A percentile compares a stretch with the other conserved stretches of the same genome.
Evolutionary conservation across 37 sponge, comb jelly and placozoan genomes (phyloP).

Genomic region (Beroe ovata): DNA sequence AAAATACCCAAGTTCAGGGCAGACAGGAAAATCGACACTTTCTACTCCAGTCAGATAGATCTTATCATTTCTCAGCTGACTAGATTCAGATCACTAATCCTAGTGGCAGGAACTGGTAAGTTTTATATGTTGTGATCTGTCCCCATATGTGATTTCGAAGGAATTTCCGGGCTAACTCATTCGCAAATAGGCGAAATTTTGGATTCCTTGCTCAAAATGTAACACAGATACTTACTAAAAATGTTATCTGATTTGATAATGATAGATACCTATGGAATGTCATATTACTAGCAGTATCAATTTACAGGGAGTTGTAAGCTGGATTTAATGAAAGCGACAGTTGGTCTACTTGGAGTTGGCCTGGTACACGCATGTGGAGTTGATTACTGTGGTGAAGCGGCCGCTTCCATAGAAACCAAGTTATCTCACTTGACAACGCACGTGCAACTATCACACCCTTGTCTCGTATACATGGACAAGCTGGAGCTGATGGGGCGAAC

Average conservation of each 20-base stretch:
- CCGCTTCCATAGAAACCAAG: constrained; percentile 46
- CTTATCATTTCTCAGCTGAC: background rate
- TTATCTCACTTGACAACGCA: background rate
- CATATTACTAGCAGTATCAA: too few species aligned
- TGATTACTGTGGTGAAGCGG: constrained; percentile 44
- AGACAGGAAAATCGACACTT: background rate
- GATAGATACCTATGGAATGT: too few species aligned
- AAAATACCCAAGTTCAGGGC: background rate
- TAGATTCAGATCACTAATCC: background rate
- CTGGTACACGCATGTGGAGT: constrained; percentile 7
- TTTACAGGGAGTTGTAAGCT: constrained; percentile 33
- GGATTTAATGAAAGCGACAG: background rate
- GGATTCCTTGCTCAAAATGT: background rate
- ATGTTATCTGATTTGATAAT: background rate
- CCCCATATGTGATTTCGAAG: too few species aligned
- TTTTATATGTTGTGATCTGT: background rate
- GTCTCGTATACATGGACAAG: constrained; percentile 35
- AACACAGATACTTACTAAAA: background rate
- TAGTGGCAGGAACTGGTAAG: constrained; percentile 11
- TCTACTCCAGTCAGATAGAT: background rate
- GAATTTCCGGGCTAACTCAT: too few species aligned
- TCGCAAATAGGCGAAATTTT: background rate
- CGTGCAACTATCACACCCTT: background rate
- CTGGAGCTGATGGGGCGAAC: constrained; percentile 43
- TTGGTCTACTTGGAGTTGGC: constrained; percentile 12